Evolutionary conservation across 1,140 invertebrate species (phyloP), one percentile per base, ranked within the genome.

Genomic region (Temnothorax curvispinosus): DNA sequence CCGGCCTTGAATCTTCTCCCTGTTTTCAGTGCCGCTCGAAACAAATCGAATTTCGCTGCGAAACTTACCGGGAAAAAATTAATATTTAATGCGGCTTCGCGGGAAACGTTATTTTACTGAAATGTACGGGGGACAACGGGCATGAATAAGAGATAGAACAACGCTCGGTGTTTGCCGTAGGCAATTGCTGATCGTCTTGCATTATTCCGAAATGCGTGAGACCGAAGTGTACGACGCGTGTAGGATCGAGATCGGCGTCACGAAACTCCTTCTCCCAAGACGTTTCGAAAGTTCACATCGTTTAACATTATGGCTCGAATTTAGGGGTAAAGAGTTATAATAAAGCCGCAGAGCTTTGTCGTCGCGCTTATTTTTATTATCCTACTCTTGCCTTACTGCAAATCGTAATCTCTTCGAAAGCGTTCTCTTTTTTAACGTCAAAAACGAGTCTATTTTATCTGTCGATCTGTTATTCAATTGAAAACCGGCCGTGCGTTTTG

Each of bases 121-220:
- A 75, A 82, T 27, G 41, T 21, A 38, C 67, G 11, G 47, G 8
- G 8, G 44, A 50, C 41, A 32, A n/a, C 13, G 32, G 80, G 18
- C 56, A 84, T 75, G 67, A 82, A 82, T 82, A 82, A 84, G 54
- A 74, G 21, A 84, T 84, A 8, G 44, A 75, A 35, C 47, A 54
- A 54, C 21, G 11, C 65, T 13, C 13, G 54, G 41, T 8, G 9
- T 44, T 62, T 74, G 18, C 27, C 52, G 41, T 27, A 7, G 35
- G 65, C 64, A 35, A 13, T 71, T 18, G 27, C 62, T 21, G 15
- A 50, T 18, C 18, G 32, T 74, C 27, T 38, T 50, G 54, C 32
- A 18, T 58, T 84, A 52, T 67, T 80, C n/a, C 32, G 41, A 82
- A 82, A 82, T 35, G 27, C 13, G 54, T 47, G 56, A 81, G 21